Evolutionary conservation across 2,888 invertebrate genomes (phyloP).

Genomic region (Hololepta plana): DNA sequence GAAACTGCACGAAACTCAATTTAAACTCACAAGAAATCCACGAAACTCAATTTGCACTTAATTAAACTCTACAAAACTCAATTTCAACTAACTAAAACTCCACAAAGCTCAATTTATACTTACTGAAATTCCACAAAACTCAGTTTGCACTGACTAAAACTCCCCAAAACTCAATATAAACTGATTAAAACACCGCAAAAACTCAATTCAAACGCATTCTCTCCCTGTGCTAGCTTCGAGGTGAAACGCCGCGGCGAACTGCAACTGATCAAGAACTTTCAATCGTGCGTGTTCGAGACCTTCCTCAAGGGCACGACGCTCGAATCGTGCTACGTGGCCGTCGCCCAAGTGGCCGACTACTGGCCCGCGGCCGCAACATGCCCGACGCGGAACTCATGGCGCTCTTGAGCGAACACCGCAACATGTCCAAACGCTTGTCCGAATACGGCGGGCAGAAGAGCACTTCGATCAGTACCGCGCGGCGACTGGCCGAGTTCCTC

Average conservation of each 20-base stretch:
- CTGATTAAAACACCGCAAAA: no score
- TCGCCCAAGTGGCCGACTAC: conserved; percentile 93
- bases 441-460: conserved; percentile 96
- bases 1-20: no score
- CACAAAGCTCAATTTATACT: no score
- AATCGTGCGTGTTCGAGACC: conserved; percentile 93
- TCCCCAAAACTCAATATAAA: no score
- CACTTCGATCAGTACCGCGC: conserved; percentile 95
- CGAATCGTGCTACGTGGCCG: conserved; percentile 82
- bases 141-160: no score
- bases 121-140: no score
- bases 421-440: conserved; percentile 83
- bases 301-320: conserved; percentile 84
- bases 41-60: no score
- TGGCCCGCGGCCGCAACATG: conserved; percentile 79
- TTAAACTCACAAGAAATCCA: no score
- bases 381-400: conserved; percentile 90
- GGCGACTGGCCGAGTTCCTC: conserved; percentile 88
- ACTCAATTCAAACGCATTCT: no score
- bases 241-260: conserved; percentile 94
- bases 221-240: conserved; percentile 76
- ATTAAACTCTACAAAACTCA: no score
- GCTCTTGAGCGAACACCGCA: conserved; percentile 86
- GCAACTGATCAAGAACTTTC: conserved; percentile 94
- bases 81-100: no score